phyloP scores from a whole-genome alignment of 1,140 invertebrate genomes.

The Papilio machaon region DNA sequence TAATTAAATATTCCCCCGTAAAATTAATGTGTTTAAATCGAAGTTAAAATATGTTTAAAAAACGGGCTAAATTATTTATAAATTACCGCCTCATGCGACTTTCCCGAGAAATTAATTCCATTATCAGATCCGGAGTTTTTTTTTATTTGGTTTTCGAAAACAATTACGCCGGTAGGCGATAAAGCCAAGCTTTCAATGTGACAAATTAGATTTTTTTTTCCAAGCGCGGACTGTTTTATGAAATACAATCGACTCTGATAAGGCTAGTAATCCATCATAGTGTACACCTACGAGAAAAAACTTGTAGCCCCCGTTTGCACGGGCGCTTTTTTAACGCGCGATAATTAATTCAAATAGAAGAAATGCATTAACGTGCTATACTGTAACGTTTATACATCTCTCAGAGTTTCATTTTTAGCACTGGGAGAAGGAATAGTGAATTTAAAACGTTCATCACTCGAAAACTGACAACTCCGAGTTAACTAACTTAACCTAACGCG shows the following conservation, averaged over 20 bases:
- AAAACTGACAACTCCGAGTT: no score
- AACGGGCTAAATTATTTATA: conserved; percentile 32
- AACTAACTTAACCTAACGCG: no score
- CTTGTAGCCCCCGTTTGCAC: background rate
- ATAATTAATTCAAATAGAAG: no score
- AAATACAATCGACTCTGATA: conserved; percentile 67
- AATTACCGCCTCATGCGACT: conserved; percentile 33
- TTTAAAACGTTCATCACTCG: no score
- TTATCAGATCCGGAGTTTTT: conserved; percentile 26
- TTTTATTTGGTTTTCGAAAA: conserved; percentile 39
- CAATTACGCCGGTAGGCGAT: conserved; percentile 46
- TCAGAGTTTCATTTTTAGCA: no score
- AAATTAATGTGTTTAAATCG: conserved; percentile 34
- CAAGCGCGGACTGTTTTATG: conserved; percentile 51
- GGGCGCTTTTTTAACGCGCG: no score
- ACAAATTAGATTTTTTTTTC: conserved; percentile 65
- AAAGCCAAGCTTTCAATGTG: conserved; percentile 50
- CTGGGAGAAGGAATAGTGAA: no score
- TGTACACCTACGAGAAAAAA: conserved; percentile 29
- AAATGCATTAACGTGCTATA: no score
- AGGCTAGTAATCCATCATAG: conserved; percentile 63
- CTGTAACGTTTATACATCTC: no score
- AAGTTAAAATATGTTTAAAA: conserved; percentile 32
- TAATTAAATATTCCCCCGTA: background rate
- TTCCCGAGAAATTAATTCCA: conserved; percentile 36